Base-by-base conservation (phyloP, 2,797 vertebrate genomes). In the Eremophila alpestris region DNA sequence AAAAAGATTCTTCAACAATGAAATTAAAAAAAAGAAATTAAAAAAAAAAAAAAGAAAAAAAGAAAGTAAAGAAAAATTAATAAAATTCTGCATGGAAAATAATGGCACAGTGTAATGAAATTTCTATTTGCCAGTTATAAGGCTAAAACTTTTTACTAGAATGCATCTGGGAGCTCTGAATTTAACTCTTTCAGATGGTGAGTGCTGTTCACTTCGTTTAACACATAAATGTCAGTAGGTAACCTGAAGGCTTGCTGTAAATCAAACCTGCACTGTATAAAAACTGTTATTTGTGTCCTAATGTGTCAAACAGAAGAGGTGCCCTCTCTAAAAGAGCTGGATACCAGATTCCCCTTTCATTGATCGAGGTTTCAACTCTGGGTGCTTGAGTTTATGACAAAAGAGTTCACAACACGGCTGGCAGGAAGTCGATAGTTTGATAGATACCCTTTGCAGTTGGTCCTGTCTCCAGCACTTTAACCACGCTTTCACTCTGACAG, bases 381-480 rank as follows among this genome's bases (percentile, higher is more conserved):
- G 97, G 97, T 98, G 98, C 98, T 98, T 97, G 96, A 98, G 97
- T 98, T 98, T 98, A 98, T 98, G 98, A 99, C 98, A 98, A 98
- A 98, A 98, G 98, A 98, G 98, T 98, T 99, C 98, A 98, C 98
- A 97, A 97, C 98, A 98, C 94, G 14, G 89, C 98, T 98, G 98
- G 98, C 98, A 98, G 98, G 98, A 98, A 98, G 98, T 98, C 98
- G 94, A 98, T 98, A 98, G 97, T 89, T 98, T 98, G 98, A 98
- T 98, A 98, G 98, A 98, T 98, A 98, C 98, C 98, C 98, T 97
- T 93, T 96, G 97, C 96, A 97, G 97, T 98, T 98, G 94, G 96
- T 97, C 97, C 96, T 97, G 94, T 98, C 98, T 98, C 98, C 97
- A 96, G 98, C 98, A 98, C 98, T 98, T 98, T 98, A 97, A 98